Evolutionary conservation across 1,140 invertebrate genomes (phyloP).

Genomic region (Pogonomyrmex barbatus): DNA sequence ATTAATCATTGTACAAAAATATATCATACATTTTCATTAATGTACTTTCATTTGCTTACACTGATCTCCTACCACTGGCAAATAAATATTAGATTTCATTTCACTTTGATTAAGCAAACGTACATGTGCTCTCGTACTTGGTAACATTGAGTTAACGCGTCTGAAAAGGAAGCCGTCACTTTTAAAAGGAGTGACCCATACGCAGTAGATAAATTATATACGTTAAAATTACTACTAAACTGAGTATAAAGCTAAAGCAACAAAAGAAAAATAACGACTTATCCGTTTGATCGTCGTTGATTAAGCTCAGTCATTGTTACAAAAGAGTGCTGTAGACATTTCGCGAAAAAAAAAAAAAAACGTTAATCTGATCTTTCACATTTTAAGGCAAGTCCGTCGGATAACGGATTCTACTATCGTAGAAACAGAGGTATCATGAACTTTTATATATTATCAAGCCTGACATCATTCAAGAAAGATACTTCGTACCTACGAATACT

Average conservation of each 20-base stretch:
- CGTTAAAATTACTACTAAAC: conserved; percentile 4
- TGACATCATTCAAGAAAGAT: conserved; percentile 1
- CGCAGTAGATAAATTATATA: conserved; percentile 20
- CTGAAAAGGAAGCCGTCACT: background rate
- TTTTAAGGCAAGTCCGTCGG: no score
- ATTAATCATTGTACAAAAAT: conserved; percentile 35
- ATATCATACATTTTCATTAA: conserved; percentile 32
- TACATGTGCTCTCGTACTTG: background rate
- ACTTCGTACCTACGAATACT: no score
- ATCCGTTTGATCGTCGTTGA: background rate
- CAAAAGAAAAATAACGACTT: conserved; percentile 24
- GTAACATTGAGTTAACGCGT: conserved; percentile 1
- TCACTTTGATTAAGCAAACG: conserved; percentile 28
- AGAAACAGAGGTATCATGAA: background rate
- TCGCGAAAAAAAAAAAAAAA: background rate
- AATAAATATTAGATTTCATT: conserved; percentile 40
- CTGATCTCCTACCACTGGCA: background rate
- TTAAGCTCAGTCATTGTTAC: conserved; percentile 31
- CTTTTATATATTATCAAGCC: conserved; percentile 15
- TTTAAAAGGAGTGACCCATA: conserved; percentile 2
- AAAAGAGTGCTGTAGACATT: background rate
- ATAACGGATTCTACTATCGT: background rate
- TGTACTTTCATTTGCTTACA: background rate
- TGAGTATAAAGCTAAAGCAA: conserved; percentile 1
- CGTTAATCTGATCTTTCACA: background rate